Percentiles rank a stretch among this genome's conserved stretches.
phyloP scores from a whole-genome alignment of 92 coral and sea anemone genomes.

The Bergia puertoricense region DNA sequence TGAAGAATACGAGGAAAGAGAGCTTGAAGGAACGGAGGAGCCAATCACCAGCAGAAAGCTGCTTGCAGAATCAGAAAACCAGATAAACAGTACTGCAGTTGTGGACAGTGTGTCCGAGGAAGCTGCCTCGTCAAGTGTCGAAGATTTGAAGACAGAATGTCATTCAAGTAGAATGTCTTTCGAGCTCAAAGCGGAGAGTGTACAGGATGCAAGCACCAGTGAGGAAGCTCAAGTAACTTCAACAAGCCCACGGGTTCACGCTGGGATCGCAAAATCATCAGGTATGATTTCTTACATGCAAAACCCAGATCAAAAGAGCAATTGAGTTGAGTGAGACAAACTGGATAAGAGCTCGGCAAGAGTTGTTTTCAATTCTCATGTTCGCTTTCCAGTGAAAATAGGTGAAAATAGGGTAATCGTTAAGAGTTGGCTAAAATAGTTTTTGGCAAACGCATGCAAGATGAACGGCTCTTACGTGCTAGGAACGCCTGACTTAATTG shows the following conservation, averaged over 20 bases:
- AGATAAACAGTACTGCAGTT: not conserved
- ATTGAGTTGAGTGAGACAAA: too few species aligned
- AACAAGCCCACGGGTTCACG: not conserved
- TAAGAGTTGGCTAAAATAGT: too few species aligned
- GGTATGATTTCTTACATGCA: not conserved
- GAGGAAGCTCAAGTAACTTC: slow-evolving; percentile 10
- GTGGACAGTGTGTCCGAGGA: not conserved
- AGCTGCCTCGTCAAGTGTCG: not conserved
- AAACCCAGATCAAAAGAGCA: not conserved
- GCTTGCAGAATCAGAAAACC: not conserved
- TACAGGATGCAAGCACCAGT: not conserved
- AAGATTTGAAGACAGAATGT: not conserved
- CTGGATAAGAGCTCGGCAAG: too few species aligned
- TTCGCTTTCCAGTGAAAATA: too few species aligned
- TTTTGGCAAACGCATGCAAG: too few species aligned
- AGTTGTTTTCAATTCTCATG: too few species aligned
- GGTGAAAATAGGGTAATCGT: too few species aligned
- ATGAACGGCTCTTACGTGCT: too few species aligned
- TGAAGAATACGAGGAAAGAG: not conserved
- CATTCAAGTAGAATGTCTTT: not conserved
- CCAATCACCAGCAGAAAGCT: not conserved
- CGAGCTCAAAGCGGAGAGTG: not conserved
- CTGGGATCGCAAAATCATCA: not conserved
- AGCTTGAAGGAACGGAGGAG: not conserved
- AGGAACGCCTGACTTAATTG: too few species aligned